phyloP scores from a whole-genome alignment of 2,113 vertebrate species.

The Campylomormyrus numenius region DNA sequence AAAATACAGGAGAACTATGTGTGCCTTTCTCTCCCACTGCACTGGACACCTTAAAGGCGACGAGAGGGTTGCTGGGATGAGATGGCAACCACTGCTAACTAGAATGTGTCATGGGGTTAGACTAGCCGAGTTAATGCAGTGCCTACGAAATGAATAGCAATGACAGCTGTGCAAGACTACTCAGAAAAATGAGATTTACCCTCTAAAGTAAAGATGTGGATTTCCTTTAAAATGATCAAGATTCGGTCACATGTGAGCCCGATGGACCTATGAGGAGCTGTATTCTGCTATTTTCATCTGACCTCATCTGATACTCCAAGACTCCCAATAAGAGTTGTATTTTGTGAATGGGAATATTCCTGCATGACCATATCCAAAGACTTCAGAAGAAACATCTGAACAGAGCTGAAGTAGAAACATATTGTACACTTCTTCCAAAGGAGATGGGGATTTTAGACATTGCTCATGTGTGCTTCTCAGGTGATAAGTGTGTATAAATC shows the following conservation, averaged over 20 bases:
- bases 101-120: not conserved
- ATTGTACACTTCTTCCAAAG: not conserved
- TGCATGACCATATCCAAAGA: not conserved
- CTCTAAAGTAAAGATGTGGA: not conserved
- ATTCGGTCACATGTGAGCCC: not conserved
- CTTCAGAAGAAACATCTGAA: not conserved
- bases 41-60: not conserved
- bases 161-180: not conserved
- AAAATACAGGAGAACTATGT: not conserved
- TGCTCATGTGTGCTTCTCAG: not conserved
- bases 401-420: not conserved
- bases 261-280: not conserved
- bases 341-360: not conserved
- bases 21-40: not conserved
- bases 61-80: not conserved
- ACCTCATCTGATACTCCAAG: not conserved
- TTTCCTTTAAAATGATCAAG: not conserved
- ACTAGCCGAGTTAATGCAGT: too few species aligned
- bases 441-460: too few species aligned
- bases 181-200: not conserved
- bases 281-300: not conserved
- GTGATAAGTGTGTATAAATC: not conserved
- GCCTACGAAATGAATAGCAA: not conserved
- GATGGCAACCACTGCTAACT: not conserved
- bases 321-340: not conserved